These are phyloP conservation scores for Sylvia atricapilla DNA, from an alignment of 2,113 vertebrate species.

Conservation along the genomic window DNA sequence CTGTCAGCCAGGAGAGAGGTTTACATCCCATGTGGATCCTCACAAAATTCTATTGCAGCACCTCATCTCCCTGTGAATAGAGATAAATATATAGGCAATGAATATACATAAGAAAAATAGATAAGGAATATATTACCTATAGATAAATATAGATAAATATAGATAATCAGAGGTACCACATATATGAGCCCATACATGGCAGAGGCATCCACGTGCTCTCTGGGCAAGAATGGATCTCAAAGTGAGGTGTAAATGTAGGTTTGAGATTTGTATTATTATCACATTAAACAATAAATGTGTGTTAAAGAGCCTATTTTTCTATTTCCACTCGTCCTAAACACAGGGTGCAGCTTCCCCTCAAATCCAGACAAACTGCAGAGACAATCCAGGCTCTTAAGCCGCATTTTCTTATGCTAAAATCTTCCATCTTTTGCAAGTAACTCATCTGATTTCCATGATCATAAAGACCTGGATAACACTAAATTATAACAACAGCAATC, in stretches of 20 bases:
- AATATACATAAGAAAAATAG: not conserved
- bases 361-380: not conserved
- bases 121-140: not conserved
- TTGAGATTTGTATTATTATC: not conserved
- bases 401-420: constrained; percentile 29
- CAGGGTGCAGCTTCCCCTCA: not conserved
- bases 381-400: not conserved
- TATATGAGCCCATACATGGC: too few relatives aligned
- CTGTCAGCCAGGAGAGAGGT: not conserved
- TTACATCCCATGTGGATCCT: not conserved
- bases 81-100: not conserved
- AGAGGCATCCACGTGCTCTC: not conserved
- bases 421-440: constrained; percentile 29
- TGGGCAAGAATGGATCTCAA: not conserved
- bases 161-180: not conserved
- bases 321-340: not conserved
- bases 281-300: not conserved
- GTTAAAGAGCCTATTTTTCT: not conserved
- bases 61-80: not conserved
- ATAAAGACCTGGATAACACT: constrained; percentile 63
- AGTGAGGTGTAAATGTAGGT: not conserved
- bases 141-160: not conserved
- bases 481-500: constrained; percentile 82
- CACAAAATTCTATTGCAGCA: not conserved
- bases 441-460: constrained; percentile 67